Evolutionary conservation across 2,888 invertebrate genomes (phyloP).

Genomic region (Melanostoma scalare): DNA sequence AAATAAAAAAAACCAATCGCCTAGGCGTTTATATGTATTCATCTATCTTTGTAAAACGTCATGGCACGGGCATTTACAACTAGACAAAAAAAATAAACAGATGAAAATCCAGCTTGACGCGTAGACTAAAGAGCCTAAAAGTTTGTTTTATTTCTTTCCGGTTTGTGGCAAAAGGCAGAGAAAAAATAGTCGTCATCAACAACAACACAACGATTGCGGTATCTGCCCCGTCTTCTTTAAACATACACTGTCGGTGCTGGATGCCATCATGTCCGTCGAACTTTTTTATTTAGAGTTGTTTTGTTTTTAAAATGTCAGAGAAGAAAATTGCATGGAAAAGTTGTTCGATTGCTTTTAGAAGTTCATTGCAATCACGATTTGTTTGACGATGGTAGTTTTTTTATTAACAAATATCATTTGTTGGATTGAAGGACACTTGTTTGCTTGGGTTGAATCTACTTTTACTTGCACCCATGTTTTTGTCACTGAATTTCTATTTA

Average conservation of each 20-base stretch:
- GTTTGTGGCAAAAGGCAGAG: slow-evolving; percentile 28
- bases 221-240: too few relatives aligned
- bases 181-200: slow-evolving; percentile 35
- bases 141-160: slow-evolving; percentile 61
- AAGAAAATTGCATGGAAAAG: slow-evolving; percentile 66
- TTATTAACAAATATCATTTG: slow-evolving; percentile 42
- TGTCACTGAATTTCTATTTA: neutral
- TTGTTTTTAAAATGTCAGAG: slow-evolving; percentile 59
- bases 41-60: slow-evolving; percentile 22
- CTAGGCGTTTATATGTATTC: slow-evolving; percentile 15
- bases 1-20: slow-evolving; percentile 21
- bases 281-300: slow-evolving; percentile 31
- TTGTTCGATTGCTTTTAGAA: slow-evolving; percentile 70
- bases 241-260: neutral
- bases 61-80: slow-evolving; percentile 7
- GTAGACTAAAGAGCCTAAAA: slow-evolving; percentile 16
- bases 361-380: slow-evolving; percentile 71
- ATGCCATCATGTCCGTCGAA: slow-evolving; percentile 25
- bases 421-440: slow-evolving; percentile 49
- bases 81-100: slow-evolving; percentile 3
- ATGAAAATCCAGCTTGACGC: slow-evolving; percentile 35
- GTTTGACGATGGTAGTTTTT: slow-evolving; percentile 32
- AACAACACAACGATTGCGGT: neutral
- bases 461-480: slow-evolving; percentile 31
- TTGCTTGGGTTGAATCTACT: slow-evolving; percentile 36